Evolutionary conservation across 2,888 invertebrate genomes (phyloP).

Genomic region (Drosophila robusta): DNA sequence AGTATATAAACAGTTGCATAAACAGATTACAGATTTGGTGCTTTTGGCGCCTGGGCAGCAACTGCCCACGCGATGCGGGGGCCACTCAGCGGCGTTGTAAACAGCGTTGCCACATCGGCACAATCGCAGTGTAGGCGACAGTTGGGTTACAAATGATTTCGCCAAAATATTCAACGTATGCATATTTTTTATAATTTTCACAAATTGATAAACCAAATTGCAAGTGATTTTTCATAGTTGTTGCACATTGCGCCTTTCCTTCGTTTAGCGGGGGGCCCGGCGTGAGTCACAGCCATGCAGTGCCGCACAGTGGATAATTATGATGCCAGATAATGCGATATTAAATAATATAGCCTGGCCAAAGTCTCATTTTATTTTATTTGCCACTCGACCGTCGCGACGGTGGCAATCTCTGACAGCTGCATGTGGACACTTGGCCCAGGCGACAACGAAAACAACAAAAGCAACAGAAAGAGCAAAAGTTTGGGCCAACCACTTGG

Average conservation of each 20-base stretch:
- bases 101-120: constrained; percentile 73
- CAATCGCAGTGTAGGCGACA: constrained; percentile 65
- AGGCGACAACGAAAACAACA: constrained; percentile 20
- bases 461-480: constrained; percentile 14
- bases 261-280: constrained; percentile 23
- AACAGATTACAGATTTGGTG: constrained; percentile 69
- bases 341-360: constrained; percentile 66
- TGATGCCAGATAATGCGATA: constrained; percentile 83
- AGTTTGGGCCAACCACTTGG: constrained; percentile 41
- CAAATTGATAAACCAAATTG: constrained; percentile 83
- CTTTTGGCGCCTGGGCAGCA: constrained; percentile 55
- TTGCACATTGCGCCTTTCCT: constrained; percentile 27
- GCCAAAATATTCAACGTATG: constrained; percentile 82
- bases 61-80: constrained; percentile 58
- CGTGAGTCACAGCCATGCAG: constrained; percentile 41
- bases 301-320: constrained; percentile 74
- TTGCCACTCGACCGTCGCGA: constrained; percentile 61
- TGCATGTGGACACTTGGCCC: constrained; percentile 69
- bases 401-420: constrained; percentile 76
- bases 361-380: constrained; percentile 56
- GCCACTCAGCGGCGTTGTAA: constrained; percentile 40
- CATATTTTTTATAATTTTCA: constrained; percentile 82
- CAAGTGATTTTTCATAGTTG: constrained; percentile 79
- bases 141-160: constrained; percentile 75
- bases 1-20: constrained; percentile 73